A percentile compares a stretch with the other conserved stretches of the same genome.
Evolutionary conservation across 2,113 vertebrate genomes (phyloP).

Genomic region (Lycaon pictus): DNA sequence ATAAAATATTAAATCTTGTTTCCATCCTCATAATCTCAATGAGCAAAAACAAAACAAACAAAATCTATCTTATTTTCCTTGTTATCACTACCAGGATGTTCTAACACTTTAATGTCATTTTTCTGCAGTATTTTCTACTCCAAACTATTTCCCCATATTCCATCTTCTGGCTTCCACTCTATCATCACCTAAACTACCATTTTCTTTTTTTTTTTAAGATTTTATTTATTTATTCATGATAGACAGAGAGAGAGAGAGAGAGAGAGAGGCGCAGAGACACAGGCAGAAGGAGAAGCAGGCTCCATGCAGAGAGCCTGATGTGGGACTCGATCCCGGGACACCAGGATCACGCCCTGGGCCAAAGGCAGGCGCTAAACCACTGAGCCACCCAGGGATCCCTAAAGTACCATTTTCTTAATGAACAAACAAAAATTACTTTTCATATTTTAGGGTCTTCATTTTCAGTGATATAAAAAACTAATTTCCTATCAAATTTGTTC

Average conservation of each 20-base stretch:
- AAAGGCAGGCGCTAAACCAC: too few species aligned
- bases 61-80: neutral
- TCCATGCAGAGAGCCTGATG: neutral
- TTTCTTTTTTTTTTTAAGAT: neutral
- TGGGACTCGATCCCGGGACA: too few species aligned
- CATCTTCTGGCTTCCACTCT: neutral
- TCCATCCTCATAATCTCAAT: neutral
- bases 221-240: too few species aligned
- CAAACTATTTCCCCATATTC: neutral
- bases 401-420: neutral
- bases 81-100: neutral
- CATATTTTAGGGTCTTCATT: neutral
- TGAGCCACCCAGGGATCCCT: neutral
- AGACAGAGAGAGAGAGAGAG: too few species aligned
- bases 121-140: neutral
- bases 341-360: too few species aligned
- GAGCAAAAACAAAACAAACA: neutral
- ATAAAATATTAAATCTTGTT: neutral
- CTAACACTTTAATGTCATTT: neutral
- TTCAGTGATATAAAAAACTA: conserved; percentile 12
- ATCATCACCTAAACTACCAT: neutral
- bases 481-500: neutral
- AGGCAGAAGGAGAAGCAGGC: neutral
- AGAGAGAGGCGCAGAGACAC: too few species aligned
- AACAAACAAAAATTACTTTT: neutral